Evolutionary conservation across 2,797 vertebrate species (phyloP), one percentile per base, ranked within the genome.

Genomic region (Sternarchorhynchus goeldii): DNA sequence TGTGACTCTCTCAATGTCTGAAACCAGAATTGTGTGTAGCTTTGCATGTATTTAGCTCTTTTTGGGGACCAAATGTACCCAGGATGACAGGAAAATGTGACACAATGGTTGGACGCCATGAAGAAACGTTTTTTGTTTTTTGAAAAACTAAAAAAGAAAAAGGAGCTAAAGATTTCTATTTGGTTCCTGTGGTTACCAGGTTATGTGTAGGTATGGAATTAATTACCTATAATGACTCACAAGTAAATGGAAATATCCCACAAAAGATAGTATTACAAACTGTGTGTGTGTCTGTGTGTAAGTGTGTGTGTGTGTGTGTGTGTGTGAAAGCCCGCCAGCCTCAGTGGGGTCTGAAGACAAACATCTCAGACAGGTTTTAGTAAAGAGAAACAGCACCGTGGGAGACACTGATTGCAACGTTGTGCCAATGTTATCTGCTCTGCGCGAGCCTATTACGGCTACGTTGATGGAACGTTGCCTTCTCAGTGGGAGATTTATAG

Each of bases 251-350:
- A 50, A 50, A 50, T 50, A 50, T 25, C 66, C 66, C 18, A 17
- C 21, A 50, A 50, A 25, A 50, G 45, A 50, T 12, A 50, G 45
- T 12, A 14, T 50, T 50, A 12, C 2, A 3, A 91, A 91, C 91
- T 91, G 89, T 92, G 89, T 91, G 32, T 76, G 45, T 66, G 31
- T 31, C 5, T 31, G 50, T 4, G 16, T 3, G 45, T 59, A n/a
- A 68, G 34, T 14, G 45, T 50, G 45, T 50, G 45, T 50, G 45
- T 14, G 64, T 58, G 59, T 53, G 29, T 72, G 65, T 62, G 18
- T 53, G 32, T 39, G 62, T 76, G 45, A 50, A 10, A 50, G 45
- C 12, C 45, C 12, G 45, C 5, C 41, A 25, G 20, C 10, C 64
- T 78, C 70, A 25, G 32, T 62, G 53, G 82, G 56, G 41, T 67